Evolutionary conservation across 2,113 vertebrate genomes (phyloP).

Genomic region (Perca fluviatilis): DNA sequence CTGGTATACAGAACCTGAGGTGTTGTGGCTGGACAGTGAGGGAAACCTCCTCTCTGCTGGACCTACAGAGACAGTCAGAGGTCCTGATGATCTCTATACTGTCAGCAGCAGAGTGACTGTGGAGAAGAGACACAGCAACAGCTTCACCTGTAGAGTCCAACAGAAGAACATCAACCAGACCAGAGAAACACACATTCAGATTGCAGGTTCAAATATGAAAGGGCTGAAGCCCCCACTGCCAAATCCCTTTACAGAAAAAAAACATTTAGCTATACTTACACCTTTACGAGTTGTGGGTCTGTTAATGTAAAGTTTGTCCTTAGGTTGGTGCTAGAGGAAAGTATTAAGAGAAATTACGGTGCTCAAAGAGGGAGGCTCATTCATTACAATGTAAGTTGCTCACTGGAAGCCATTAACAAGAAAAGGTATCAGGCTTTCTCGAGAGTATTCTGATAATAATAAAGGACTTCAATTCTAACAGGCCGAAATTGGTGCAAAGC

Average conservation of each 20-base stretch:
- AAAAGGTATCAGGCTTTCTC: no score
- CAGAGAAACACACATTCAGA: neutral
- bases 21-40: neutral
- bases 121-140: neutral
- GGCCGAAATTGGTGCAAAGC: no score
- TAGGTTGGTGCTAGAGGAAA: neutral
- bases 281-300: neutral
- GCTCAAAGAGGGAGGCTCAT: no score
- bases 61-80: no score
- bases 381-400: no score
- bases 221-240: no score
- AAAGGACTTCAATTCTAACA: no score
- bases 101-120: neutral
- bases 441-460: no score
- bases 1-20: neutral
- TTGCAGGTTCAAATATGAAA: neutral
- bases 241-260: no score
- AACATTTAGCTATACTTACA: neutral
- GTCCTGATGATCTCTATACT: no score
- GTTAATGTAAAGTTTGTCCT: neutral
- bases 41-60: neutral
- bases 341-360: neutral
- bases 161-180: constrained; percentile 12
- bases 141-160: constrained; percentile 15
- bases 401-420: no score